Evolutionary conservation across 2,113 vertebrate genomes (phyloP).

Genomic region (Struthidea cinerea): DNA sequence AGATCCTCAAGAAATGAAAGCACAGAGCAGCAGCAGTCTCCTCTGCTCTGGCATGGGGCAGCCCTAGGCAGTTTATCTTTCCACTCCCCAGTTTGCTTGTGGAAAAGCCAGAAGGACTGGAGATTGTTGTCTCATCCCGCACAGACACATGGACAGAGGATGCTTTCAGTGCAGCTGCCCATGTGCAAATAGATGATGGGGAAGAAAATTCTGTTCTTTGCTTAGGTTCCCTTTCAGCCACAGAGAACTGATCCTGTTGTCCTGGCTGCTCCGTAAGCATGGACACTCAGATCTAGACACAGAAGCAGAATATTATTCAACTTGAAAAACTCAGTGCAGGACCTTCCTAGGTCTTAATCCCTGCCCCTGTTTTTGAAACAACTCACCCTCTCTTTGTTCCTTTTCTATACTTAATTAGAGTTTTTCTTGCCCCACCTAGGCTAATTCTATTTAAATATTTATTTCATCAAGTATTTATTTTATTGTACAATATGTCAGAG

Average conservation of each 20-base stretch:
- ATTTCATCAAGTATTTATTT: not conserved
- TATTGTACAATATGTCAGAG: not conserved
- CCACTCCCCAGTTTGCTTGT: not conserved
- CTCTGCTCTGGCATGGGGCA: not conserved
- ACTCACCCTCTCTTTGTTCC: not conserved
- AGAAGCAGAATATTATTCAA: not conserved
- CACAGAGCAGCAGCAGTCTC: not conserved
- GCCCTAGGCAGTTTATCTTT: not conserved
- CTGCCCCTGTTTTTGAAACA: not conserved
- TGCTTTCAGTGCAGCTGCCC: not conserved
- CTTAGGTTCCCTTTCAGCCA: not conserved
- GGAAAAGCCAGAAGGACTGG: not conserved
- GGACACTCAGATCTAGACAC: not conserved
- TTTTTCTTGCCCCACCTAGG: not conserved
- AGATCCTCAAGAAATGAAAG: not conserved
- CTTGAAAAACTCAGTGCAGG: not conserved
- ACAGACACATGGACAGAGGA: not conserved
- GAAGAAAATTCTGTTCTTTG: not conserved
- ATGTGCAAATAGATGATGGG: not conserved
- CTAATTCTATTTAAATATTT: not conserved
- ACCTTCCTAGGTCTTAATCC: not conserved
- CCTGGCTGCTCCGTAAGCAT: not conserved
- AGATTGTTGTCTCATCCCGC: rapidly evolving
- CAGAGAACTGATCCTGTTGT: not conserved
- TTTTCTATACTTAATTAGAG: not conserved